phyloP scores from a whole-genome alignment of 2,888 invertebrate genomes.

The Noctua fimbriata region DNA sequence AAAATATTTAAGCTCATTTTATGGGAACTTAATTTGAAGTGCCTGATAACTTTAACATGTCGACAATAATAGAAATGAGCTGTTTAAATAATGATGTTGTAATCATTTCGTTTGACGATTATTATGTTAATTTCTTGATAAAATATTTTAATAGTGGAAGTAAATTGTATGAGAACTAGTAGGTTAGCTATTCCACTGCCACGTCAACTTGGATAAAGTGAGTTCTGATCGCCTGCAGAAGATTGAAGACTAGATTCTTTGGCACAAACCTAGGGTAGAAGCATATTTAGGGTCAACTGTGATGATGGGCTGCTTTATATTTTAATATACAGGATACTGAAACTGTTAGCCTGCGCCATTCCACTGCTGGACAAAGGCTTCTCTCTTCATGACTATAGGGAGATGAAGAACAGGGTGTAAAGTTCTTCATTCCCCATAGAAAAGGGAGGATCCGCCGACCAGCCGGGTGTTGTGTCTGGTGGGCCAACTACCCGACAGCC shows the following conservation, averaged over 20 bases:
- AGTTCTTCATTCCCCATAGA: too few species aligned
- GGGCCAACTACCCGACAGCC: too few species aligned
- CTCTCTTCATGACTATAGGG: too few species aligned
- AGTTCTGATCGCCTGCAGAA: neutral
- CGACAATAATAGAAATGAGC: constrained; percentile 42
- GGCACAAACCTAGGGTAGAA: neutral
- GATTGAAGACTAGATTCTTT: neutral
- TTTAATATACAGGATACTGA: too few species aligned
- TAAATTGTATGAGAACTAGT: neutral
- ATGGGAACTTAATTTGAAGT: constrained; percentile 53
- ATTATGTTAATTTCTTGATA: constrained; percentile 33
- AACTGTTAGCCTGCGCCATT: too few species aligned
- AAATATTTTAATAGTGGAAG: constrained; percentile 6
- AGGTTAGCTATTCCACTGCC: neutral
- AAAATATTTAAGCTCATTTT: constrained; percentile 44
- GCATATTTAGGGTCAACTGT: neutral
- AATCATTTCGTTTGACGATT: constrained; percentile 16
- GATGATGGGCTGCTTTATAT: too few species aligned
- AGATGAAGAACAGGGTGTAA: too few species aligned
- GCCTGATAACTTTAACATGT: constrained; percentile 34
- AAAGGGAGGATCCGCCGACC: too few species aligned
- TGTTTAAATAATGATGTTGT: constrained; percentile 41
- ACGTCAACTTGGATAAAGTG: too few species aligned
- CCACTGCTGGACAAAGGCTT: too few species aligned
- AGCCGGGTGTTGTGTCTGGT: too few species aligned